These are phyloP conservation scores for Rhinatrema bivittatum DNA, from an alignment of 2,797 vertebrate genomes.

Conservation along the genomic window DNA sequence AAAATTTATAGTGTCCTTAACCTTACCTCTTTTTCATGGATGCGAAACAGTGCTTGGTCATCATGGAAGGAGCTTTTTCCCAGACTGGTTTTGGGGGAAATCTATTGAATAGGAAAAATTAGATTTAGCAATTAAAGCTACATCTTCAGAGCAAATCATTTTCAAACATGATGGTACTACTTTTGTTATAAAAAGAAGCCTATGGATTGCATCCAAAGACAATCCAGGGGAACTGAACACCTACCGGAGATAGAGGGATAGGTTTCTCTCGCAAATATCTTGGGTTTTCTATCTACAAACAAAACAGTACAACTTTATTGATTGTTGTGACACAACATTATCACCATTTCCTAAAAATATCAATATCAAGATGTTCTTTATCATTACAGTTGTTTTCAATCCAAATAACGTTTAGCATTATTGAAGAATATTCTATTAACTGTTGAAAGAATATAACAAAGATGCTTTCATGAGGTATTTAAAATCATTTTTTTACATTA, in stretches of 20 bases:
- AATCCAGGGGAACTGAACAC: conserved; percentile 47
- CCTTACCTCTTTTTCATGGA: conserved; percentile 70
- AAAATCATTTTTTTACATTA: no score
- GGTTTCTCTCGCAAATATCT: conserved; percentile 82
- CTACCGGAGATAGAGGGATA: conserved; percentile 71
- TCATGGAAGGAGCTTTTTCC: conserved; percentile 48
- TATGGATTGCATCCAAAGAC: conserved; percentile 20
- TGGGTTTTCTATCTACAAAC: conserved; percentile 82
- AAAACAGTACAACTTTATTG: conserved; percentile 32
- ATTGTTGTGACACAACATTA: conserved; percentile 8
- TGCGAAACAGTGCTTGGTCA: conserved; percentile 36
- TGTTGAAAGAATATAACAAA: no score
- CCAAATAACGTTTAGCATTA: no score
- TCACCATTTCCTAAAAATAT: conserved; percentile 26
- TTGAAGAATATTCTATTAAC: no score
- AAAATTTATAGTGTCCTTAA: no score
- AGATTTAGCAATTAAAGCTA: conserved; percentile 38
- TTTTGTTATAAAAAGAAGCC: conserved; percentile 43
- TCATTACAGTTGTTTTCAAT: no score
- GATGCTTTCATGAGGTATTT: no score
- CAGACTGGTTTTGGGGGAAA: conserved; percentile 55
- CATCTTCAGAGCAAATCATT: conserved; percentile 13
- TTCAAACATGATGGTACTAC: conserved; percentile 26
- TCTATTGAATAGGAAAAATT: conserved; percentile 58
- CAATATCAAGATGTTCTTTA: no score